These are phyloP conservation scores for Flexamia atlantica DNA, from an alignment of 2,888 invertebrate species.

Conservation along the genomic window DNA sequence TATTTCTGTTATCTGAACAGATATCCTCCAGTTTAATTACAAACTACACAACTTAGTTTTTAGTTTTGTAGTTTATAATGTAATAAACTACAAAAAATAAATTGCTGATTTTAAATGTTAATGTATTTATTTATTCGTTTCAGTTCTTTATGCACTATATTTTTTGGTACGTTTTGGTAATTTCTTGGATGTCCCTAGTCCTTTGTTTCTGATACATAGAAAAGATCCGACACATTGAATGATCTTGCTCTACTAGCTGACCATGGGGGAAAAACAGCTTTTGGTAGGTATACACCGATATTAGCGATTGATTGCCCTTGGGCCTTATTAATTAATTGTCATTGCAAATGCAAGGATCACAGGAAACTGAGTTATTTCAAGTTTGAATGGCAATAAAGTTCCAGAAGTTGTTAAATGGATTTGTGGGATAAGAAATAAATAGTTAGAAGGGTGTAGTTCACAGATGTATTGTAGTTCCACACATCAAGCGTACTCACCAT, in stretches of 20 bases:
- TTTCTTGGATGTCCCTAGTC: background rate
- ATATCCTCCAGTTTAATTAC: too few species aligned
- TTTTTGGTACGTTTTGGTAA: background rate
- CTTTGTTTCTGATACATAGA: background rate
- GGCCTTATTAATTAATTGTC: conserved; percentile 34
- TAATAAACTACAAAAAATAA: too few species aligned
- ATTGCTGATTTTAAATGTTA: too few species aligned
- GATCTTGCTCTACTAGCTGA: conserved; percentile 10
- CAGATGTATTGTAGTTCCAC: too few species aligned
- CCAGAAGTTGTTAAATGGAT: background rate
- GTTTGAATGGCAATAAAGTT: background rate
- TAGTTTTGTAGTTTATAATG: too few species aligned
- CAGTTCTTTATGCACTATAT: background rate
- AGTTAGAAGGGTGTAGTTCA: too few species aligned
- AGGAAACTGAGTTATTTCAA: conserved; percentile 43
- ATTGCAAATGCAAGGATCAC: conserved; percentile 11
- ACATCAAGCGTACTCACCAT: too few species aligned
- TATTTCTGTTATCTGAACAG: too few species aligned
- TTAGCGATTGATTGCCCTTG: conserved; percentile 25
- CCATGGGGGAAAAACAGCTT: background rate
- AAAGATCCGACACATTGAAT: background rate
- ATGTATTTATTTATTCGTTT: too few species aligned
- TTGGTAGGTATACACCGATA: conserved; percentile 15
- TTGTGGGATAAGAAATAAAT: conserved; percentile 27
- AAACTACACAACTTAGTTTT: too few species aligned